These are phyloP conservation scores for Euzetes globulus DNA, from an alignment of 2,888 invertebrate genomes.

Conservation along the genomic window DNA sequence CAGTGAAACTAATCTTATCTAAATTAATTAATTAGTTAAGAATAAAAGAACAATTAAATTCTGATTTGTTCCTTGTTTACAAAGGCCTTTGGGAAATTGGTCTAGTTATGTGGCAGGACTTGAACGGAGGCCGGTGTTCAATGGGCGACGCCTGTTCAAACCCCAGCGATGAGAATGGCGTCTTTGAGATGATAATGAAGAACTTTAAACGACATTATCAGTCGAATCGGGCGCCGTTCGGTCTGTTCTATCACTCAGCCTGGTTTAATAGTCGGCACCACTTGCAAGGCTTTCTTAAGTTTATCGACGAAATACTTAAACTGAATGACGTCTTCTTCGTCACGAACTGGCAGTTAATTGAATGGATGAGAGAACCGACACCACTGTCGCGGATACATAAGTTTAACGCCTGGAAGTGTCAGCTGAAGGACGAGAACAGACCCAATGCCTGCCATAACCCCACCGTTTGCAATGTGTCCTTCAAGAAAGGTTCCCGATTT, in stretches of 20 bases:
- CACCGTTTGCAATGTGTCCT: conserved; percentile 86
- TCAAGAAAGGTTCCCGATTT: conserved; percentile 57
- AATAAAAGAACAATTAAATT: too few species aligned
- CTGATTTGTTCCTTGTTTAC: neutral
- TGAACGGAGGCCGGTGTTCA: conserved; percentile 77
- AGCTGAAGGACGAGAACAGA: conserved; percentile 56
- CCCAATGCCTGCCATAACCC: conserved; percentile 85
- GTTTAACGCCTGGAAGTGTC: conserved; percentile 81
- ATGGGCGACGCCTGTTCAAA: conserved; percentile 94
- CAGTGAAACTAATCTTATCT: neutral
- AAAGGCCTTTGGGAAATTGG: conserved; percentile 51
- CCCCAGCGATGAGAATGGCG: conserved; percentile 76
- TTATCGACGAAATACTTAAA: conserved; percentile 59
- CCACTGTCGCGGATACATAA: conserved; percentile 68
- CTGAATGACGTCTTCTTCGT: conserved; percentile 75
- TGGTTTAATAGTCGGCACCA: conserved; percentile 93
- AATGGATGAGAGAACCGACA: conserved; percentile 89
- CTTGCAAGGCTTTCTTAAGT: conserved; percentile 85
- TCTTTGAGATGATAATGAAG: conserved; percentile 86
- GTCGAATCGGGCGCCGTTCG: conserved; percentile 85
- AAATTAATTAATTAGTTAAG: too few species aligned
- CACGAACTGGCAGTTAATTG: conserved; percentile 86
- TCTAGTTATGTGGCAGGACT: conserved; percentile 95
- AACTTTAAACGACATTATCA: conserved; percentile 91
- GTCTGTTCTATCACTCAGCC: conserved; percentile 85